Conservation (phyloP, 2,888 invertebrate species). For the Hyalella azteca region DNA sequence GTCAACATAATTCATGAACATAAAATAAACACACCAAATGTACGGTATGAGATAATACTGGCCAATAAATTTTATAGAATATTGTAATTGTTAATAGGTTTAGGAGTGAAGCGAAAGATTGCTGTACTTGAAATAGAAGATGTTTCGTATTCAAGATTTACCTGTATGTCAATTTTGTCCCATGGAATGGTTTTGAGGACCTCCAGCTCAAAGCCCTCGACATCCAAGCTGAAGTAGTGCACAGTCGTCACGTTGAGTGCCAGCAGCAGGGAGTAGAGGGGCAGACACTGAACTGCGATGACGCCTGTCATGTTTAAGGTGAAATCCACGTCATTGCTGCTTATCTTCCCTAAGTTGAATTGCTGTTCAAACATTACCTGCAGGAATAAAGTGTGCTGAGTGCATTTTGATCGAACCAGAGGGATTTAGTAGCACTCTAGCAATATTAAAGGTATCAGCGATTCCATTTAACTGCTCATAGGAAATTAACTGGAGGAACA, state of each 20-base stretch:
- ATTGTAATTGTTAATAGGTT: background rate
- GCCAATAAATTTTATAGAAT: too few relatives aligned
- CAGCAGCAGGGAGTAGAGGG: slow-evolving; percentile 65
- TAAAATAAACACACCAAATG: background rate
- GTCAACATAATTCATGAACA: background rate
- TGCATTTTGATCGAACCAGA: too few relatives aligned
- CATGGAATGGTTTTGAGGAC: slow-evolving; percentile 68
- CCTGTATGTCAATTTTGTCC: slow-evolving; percentile 65
- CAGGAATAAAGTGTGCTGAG: background rate
- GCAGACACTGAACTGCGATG: slow-evolving; percentile 66
- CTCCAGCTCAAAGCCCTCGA: slow-evolving; percentile 67
- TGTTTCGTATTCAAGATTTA: slow-evolving; percentile 46
- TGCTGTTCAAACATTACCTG: slow-evolving; percentile 56
- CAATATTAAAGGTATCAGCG: too few relatives aligned
- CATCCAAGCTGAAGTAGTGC: slow-evolving; percentile 68
- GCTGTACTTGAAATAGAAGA: background rate
- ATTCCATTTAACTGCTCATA: too few relatives aligned
- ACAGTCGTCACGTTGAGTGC: slow-evolving; percentile 65
- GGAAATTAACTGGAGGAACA: too few relatives aligned
- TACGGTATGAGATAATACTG: too few relatives aligned
- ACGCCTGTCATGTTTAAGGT: background rate
- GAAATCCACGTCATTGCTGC: slow-evolving; percentile 4
- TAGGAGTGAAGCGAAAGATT: background rate
- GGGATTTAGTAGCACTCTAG: too few relatives aligned
- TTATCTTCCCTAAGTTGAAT: slow-evolving; percentile 58